Evolutionary conservation across 2,113 vertebrate species (phyloP).

Genomic region (Pardalotus punctatus): DNA sequence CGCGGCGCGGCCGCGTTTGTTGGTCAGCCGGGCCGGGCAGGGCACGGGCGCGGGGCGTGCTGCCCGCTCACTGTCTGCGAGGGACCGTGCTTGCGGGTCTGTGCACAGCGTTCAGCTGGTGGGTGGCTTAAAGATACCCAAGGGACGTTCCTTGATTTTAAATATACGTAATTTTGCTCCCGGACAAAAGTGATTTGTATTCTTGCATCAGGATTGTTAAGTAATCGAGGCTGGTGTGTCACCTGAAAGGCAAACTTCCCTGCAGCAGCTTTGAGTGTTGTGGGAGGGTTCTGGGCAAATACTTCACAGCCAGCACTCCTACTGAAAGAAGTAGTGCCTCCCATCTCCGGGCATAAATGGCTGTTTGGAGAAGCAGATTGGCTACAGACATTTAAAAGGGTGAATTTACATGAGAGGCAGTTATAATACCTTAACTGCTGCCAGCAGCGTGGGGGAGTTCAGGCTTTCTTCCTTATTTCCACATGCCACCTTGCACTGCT

Average conservation of each 20-base stretch:
- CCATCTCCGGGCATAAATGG: background rate
- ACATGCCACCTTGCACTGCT: background rate
- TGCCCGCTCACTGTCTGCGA: background rate
- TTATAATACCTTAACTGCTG: background rate
- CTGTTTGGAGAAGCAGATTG: background rate
- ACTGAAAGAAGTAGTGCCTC: background rate
- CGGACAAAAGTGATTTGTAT: background rate
- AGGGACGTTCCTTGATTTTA: fast-evolving
- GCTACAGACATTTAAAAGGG: background rate
- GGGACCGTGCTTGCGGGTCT: background rate
- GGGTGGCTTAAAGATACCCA: background rate
- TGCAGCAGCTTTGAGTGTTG: background rate
- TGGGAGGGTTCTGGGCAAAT: background rate
- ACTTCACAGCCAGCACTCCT: background rate
- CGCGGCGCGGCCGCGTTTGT: background rate
- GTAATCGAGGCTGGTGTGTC: background rate
- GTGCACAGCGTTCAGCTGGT: fast-evolving
- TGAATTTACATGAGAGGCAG: background rate
- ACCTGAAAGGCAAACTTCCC: constrained; percentile 5
- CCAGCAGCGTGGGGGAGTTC: background rate
- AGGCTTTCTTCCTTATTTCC: background rate
- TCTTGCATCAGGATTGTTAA: background rate
- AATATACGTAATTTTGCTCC: fast-evolving
- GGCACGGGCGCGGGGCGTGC: background rate
- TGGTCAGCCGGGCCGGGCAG: fast-evolving